Conservation (phyloP, 2,797 vertebrate species). For the Hoplostethus mediterraneus region DNA sequence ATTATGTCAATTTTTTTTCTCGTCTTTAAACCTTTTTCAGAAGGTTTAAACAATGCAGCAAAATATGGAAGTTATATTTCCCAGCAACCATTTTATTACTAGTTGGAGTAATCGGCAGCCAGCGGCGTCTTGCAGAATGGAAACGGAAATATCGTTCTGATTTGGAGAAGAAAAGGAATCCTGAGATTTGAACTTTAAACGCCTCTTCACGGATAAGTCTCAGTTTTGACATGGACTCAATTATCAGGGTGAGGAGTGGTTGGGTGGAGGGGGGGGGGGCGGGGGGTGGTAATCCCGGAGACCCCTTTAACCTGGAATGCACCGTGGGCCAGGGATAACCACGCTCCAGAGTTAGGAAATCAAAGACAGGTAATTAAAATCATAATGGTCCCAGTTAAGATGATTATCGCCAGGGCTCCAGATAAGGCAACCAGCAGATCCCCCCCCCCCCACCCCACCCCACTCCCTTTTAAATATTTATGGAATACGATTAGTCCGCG, state of each 20-base stretch:
- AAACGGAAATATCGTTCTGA: conserved; percentile 42
- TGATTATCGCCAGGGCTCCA: conserved; percentile 77
- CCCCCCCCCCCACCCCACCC: conserved; percentile 29
- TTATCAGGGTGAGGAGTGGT: conserved; percentile 57
- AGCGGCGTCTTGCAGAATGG: conserved; percentile 40
- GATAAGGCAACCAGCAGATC: conserved; percentile 82
- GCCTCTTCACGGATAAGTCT: conserved; percentile 65
- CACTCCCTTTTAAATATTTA: conserved; percentile 77
- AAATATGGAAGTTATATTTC: neutral
- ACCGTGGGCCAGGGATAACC: conserved; percentile 73
- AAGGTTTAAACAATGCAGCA: too few species aligned
- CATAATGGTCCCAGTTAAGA: conserved; percentile 83
- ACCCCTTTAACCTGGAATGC: conserved; percentile 74
- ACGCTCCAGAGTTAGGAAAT: conserved; percentile 71
- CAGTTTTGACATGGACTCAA: conserved; percentile 72
- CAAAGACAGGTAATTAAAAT: conserved; percentile 84
- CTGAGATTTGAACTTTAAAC: conserved; percentile 65
- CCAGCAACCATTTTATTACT: conserved; percentile 4
- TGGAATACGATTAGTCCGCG: conserved; percentile 78
- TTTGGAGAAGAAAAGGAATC: conserved; percentile 50
- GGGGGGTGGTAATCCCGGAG: conserved; percentile 68
- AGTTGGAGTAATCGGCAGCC: conserved; percentile 19
- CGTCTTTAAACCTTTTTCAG: too few species aligned
- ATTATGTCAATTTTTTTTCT: too few species aligned
- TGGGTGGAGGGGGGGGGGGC: conserved; percentile 44